Base-by-base conservation (phyloP, 2,797 vertebrate genomes). In the Selene dorsalis region DNA sequence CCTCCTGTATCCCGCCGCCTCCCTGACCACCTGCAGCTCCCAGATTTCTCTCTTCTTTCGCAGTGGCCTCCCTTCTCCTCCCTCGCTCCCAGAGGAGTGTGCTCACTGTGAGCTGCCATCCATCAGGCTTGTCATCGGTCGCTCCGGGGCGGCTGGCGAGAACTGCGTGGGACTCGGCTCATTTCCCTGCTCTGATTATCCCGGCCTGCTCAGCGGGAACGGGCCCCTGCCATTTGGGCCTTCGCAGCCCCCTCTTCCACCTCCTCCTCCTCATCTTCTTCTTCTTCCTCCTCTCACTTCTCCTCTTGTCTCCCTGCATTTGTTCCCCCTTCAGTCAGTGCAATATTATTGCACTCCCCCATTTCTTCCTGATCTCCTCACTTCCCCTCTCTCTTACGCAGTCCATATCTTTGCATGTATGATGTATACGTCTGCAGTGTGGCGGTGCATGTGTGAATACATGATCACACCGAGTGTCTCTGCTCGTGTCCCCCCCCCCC, bases 111-210 rank as follows among this genome's bases (percentile, higher is more conserved):
- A 64, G 80, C 85, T 16, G 85, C 88, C 92, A 94, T 95, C 94
- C 90, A 94, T 95, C 94, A 95, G 88, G 65, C 91, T 94, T 93
- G 94, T 95, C 93, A 90, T 79, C 48, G 73, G 91, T 84, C 82
- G 92, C 93, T 93, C 90, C 67, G 81, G 92, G 92, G 89, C 72
- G 67, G 83, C 85, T 86, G 88, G 85, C 81, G 83, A 81, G 72
- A 82, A 79, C 91, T 90, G 85, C 89, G 87, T 91, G 89, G 91
- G 93, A 94, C 91, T 93, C 83, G 89, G 89, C 93, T 95, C 93
- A 94, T 95, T 95, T 95, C 93, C 93, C 90, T 81, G 86, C 93
- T 93, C 93, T 94, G 94, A 94, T 94, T 94, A 95, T 93, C 88
- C 88, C 56, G 26, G 80, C 52, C 86, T 68, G 82, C 88, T 89